Percentiles rank a stretch among this genome's conserved stretches.
phyloP scores from a whole-genome alignment of 1,140 invertebrate species.

The Listronotus oregonensis region DNA sequence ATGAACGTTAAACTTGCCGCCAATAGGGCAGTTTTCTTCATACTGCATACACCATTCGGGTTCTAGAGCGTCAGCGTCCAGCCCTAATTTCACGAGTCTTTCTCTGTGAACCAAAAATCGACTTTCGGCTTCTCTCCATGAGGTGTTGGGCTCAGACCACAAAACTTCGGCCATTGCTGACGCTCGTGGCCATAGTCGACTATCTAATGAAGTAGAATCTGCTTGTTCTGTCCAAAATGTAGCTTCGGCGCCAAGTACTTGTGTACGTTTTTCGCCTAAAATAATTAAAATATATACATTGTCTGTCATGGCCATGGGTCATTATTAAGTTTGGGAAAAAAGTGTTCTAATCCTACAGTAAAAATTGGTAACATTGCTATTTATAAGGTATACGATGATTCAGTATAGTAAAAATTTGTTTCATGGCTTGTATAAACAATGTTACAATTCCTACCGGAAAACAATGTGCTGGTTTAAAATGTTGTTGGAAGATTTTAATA shows the following conservation, averaged over 20 bases:
- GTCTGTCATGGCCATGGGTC: not conserved
- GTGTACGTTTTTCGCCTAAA: slow-evolving; percentile 38
- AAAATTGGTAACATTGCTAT: too few relatives aligned
- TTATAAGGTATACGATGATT: too few relatives aligned
- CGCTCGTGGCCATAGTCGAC: slow-evolving; percentile 76
- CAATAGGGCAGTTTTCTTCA: slow-evolving; percentile 67
- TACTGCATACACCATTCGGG: slow-evolving; percentile 85
- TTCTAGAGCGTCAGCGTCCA: slow-evolving; percentile 71
- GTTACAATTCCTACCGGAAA: too few relatives aligned
- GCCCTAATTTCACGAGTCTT: slow-evolving; percentile 68
- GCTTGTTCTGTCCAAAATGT: slow-evolving; percentile 82
- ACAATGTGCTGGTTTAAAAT: too few relatives aligned
- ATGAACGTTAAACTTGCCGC: slow-evolving; percentile 43
- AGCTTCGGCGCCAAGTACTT: slow-evolving; percentile 71
- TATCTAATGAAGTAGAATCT: slow-evolving; percentile 68
- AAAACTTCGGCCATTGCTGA: slow-evolving; percentile 80
- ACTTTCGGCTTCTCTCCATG: slow-evolving; percentile 69
- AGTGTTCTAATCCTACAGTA: too few relatives aligned
- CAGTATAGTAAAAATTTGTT: too few relatives aligned
- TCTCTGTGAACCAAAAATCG: slow-evolving; percentile 73
- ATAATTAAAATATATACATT: slow-evolving; percentile 15
- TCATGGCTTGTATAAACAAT: too few relatives aligned
- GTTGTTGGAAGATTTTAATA: too few relatives aligned
- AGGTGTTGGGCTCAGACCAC: slow-evolving; percentile 70
- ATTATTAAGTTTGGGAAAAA: too few relatives aligned